Percentiles rank a stretch among this genome's conserved stretches.
Evolutionary conservation across 1,140 invertebrate genomes (phyloP).

Genomic region (Drosophila burlai): DNA sequence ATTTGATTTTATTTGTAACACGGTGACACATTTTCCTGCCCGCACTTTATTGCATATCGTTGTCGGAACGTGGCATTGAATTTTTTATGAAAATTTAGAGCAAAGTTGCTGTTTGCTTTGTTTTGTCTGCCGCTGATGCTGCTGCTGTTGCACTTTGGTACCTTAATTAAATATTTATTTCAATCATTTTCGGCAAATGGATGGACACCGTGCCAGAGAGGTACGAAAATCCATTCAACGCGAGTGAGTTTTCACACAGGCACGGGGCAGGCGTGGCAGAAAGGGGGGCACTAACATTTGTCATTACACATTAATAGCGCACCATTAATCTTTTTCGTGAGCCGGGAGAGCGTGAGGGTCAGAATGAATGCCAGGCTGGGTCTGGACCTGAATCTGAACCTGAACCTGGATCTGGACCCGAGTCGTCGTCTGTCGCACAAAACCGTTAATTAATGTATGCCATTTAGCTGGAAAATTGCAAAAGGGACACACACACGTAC

Average conservation of each 20-base stretch:
- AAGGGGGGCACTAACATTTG: constrained; percentile 74
- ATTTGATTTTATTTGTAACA: constrained; percentile 49
- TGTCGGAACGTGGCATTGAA: constrained; percentile 68
- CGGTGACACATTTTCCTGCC: constrained; percentile 68
- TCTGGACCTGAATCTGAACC: constrained; percentile 53
- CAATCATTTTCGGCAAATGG: constrained; percentile 73
- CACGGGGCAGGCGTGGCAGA: not conserved
- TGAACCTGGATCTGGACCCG: constrained; percentile 61
- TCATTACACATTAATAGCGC: constrained; percentile 83
- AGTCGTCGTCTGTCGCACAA: constrained; percentile 66
- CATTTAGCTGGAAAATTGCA: constrained; percentile 84
- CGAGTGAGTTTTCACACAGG: constrained; percentile 44
- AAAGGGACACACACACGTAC: constrained; percentile 50
- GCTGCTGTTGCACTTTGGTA: constrained; percentile 50
- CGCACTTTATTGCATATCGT: constrained; percentile 71
- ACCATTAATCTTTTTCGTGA: constrained; percentile 80
- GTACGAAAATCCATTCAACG: constrained; percentile 35
- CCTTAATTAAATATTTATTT: constrained; percentile 83
- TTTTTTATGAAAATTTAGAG: constrained; percentile 83
- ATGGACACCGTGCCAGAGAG: constrained; percentile 35
- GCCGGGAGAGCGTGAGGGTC: constrained; percentile 58
- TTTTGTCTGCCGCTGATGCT: constrained; percentile 27
- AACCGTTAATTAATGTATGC: constrained; percentile 83
- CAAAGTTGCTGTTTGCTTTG: constrained; percentile 38
- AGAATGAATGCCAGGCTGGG: constrained; percentile 35